phyloP scores from a whole-genome alignment of 1,140 invertebrate genomes.

The Chlorops oryzae region DNA sequence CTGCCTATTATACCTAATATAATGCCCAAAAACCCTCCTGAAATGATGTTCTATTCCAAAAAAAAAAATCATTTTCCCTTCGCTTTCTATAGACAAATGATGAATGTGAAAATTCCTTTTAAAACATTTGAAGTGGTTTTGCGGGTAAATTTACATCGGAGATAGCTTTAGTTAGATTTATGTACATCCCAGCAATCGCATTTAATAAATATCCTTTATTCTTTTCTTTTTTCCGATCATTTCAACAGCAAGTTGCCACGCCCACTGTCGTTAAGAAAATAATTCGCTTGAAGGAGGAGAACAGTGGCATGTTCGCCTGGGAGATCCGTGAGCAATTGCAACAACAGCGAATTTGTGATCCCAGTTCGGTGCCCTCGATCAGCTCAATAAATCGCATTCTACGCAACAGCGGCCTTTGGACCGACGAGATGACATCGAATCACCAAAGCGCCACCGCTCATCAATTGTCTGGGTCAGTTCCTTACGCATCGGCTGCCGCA shows the following conservation, averaged over 20 bases:
- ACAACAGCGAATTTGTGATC: conserved; percentile 77
- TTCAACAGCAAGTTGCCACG: conserved; percentile 88
- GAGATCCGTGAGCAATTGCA: conserved; percentile 84
- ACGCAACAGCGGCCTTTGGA: conserved; percentile 72
- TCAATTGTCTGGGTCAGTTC: too few species aligned
- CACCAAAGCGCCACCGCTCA: conserved; percentile 42
- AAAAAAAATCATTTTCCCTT: too few species aligned
- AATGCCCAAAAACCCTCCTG: too few species aligned
- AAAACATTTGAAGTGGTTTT: too few species aligned
- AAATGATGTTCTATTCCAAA: too few species aligned
- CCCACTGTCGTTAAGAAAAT: conserved; percentile 90
- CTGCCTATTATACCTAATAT: too few species aligned
- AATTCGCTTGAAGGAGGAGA: conserved; percentile 82
- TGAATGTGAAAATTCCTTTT: too few species aligned
- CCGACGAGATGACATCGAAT: conserved; percentile 53
- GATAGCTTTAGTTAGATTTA: too few species aligned
- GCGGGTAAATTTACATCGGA: too few species aligned
- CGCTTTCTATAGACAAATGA: too few species aligned
- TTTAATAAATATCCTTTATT: neutral
- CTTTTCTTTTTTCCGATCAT: conserved; percentile 38
- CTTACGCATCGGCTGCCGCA: conserved; percentile 30
- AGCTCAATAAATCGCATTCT: conserved; percentile 93
- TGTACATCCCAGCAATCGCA: too few species aligned
- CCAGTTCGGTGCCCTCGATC: conserved; percentile 82
- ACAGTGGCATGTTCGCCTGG: conserved; percentile 89